A percentile compares a stretch with the other conserved stretches of the same genome.
phyloP scores from a whole-genome alignment of 2,888 invertebrate species.

The Eupithecia exiguata region DNA sequence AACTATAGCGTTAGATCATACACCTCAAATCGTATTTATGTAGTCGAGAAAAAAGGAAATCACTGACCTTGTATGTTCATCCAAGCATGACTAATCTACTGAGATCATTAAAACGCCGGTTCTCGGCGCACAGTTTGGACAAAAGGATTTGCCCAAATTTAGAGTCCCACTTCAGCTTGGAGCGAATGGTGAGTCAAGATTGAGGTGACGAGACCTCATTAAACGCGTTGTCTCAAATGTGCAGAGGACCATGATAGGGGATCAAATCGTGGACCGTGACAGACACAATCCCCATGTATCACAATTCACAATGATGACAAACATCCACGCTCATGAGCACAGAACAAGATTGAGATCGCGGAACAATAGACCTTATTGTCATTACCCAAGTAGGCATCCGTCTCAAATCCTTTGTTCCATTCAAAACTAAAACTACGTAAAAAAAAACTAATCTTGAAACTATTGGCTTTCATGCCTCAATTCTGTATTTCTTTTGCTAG shows the following conservation, averaged over 20 bases:
- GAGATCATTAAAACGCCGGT: conserved; percentile 1
- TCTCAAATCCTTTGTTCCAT: conserved; percentile 22
- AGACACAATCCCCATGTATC: conserved; percentile 35
- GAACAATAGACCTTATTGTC: conserved; percentile 14
- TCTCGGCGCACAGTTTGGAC: not conserved
- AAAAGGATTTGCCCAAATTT: not conserved
- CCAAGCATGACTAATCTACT: not conserved
- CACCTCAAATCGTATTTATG: not conserved
- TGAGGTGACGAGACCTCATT: not conserved
- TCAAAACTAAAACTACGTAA: not conserved
- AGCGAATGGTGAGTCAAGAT: not conserved
- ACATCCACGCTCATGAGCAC: conserved; percentile 20
- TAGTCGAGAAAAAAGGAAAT: not conserved
- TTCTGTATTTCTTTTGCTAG: conserved; percentile 19
- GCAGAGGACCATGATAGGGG: conserved; percentile 15
- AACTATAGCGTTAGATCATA: not conserved
- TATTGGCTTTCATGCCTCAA: conserved; percentile 15
- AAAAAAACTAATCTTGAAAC: conserved; percentile 19
- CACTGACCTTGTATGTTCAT: not conserved
- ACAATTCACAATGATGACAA: conserved; percentile 26
- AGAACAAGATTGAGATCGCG: conserved; percentile 22
- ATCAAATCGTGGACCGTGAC: conserved; percentile 41
- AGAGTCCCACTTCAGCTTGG: not conserved
- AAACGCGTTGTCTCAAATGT: not conserved
- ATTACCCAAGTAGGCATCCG: conserved; percentile 23